phyloP scores from a whole-genome alignment of 2,888 invertebrate species.

The Limenitis camilla region DNA sequence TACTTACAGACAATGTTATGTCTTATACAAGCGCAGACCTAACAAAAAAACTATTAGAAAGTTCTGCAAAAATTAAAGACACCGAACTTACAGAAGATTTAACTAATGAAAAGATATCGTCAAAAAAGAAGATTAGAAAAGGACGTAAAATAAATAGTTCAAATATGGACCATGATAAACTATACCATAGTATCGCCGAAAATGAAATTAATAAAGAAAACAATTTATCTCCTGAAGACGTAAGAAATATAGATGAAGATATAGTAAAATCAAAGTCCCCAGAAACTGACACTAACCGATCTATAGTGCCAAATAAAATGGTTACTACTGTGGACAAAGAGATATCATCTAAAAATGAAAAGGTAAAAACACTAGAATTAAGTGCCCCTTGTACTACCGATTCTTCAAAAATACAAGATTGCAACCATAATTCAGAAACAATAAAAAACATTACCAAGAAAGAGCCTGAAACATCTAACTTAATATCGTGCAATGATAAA shows the following conservation, averaged over 20 bases:
- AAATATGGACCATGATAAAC: conserved; percentile 3
- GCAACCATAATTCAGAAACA: not conserved
- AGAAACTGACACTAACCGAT: conserved; percentile 8
- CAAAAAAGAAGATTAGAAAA: conserved; percentile 21
- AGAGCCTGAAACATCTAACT: not conserved
- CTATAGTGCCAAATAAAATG: not conserved
- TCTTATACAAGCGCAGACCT: no score
- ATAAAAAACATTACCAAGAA: not conserved
- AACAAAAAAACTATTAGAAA: no score
- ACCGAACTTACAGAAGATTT: not conserved
- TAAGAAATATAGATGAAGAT: conserved; percentile 15
- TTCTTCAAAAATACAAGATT: not conserved
- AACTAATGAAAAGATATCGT: not conserved
- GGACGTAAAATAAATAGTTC: conserved; percentile 7
- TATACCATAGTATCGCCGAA: conserved; percentile 4
- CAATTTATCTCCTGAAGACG: conserved; percentile 11
- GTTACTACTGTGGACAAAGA: not conserved
- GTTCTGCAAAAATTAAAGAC: no score
- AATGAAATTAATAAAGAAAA: conserved; percentile 24
- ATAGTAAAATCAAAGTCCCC: conserved; percentile 3
- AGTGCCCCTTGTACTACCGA: not conserved
- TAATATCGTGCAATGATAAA: not conserved
- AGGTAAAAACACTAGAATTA: not conserved
- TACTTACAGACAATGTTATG: no score
- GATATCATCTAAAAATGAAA: not conserved